Conservation (phyloP, 2,888 invertebrate genomes). For the Ichneumoninae sp. region DNA sequence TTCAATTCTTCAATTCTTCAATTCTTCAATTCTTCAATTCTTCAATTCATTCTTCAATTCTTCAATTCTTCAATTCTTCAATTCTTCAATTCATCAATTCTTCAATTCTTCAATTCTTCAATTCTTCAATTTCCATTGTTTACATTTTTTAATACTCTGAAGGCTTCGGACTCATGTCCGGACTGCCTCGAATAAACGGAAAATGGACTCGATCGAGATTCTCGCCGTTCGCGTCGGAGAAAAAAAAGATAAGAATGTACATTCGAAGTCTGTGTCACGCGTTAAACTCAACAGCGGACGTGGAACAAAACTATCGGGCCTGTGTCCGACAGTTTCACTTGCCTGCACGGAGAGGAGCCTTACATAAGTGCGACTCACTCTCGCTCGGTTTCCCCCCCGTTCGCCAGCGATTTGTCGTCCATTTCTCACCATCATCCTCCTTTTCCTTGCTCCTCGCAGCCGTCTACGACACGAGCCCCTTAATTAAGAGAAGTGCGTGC, state of each 20-base stretch:
- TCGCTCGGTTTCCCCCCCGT: not conserved
- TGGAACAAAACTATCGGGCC: not conserved
- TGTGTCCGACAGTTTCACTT: not conserved
- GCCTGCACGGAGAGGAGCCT: not conserved
- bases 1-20: too few relatives aligned
- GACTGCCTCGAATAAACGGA: too few relatives aligned
- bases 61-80: too few relatives aligned
- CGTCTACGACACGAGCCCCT: not conserved
- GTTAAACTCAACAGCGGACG: not conserved
- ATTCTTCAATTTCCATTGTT: too few relatives aligned
- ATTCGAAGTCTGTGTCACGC: not conserved
- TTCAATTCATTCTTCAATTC: too few relatives aligned
- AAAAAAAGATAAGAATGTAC: not conserved
- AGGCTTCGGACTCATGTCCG: too few relatives aligned
- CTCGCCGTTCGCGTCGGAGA: too few relatives aligned
- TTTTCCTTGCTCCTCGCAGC: slow-evolving; percentile 3
- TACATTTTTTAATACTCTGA: too few relatives aligned
- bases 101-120: too few relatives aligned
- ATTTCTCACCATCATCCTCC: slow-evolving; percentile 5
- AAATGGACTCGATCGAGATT: too few relatives aligned
- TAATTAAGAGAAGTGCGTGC: slow-evolving; percentile 50
- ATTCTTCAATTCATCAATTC: too few relatives aligned
- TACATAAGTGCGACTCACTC: slow-evolving; percentile 14
- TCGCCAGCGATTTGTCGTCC: not conserved
- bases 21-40: too few relatives aligned